Percentiles rank a stretch among this genome's conserved stretches.
phyloP scores from a whole-genome alignment of 2,797 vertebrate genomes.

The Discoglossus pictus region DNA sequence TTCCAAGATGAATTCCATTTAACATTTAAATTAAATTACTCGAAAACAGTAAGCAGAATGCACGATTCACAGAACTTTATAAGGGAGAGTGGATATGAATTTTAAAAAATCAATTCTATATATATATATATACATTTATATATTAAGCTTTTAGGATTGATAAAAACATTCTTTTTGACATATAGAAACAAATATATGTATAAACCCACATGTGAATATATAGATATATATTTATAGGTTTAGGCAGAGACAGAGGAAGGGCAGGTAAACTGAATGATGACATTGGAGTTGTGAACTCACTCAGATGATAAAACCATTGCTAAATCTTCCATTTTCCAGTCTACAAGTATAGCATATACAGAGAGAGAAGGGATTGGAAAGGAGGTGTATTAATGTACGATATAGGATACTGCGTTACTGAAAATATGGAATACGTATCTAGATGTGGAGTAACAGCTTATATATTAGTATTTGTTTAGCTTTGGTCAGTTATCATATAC shows the following conservation, averaged over 20 bases:
- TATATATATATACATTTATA: slow-evolving; percentile 44
- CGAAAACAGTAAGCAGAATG: slow-evolving; percentile 19
- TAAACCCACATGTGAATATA: slow-evolving; percentile 8
- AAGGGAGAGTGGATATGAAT: slow-evolving; percentile 5
- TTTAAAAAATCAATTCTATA: slow-evolving; percentile 46
- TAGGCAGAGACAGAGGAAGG: not conserved
- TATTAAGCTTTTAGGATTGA: slow-evolving; percentile 19
- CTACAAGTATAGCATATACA: not conserved
- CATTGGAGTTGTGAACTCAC: not conserved
- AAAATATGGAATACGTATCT: slow-evolving; percentile 7
- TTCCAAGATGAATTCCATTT: slow-evolving; percentile 24
- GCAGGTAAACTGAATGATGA: not conserved
- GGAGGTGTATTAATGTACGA: slow-evolving; percentile 3
- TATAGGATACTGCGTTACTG: slow-evolving; percentile 1
- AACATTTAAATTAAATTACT: slow-evolving; percentile 39
- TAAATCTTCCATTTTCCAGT: slow-evolving; percentile 8
- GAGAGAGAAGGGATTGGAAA: not conserved
- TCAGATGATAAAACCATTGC: not conserved
- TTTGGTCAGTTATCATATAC: not conserved
- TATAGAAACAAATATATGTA: slow-evolving; percentile 18
- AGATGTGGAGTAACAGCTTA: not conserved
- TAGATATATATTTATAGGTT: not conserved
- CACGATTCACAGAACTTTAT: slow-evolving; percentile 11
- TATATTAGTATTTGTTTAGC: not conserved
- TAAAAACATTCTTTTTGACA: slow-evolving; percentile 19